These are phyloP conservation scores for Acipenser transmontanus DNA, from an alignment of 2,797 vertebrate species.

Conservation along the genomic window DNA sequence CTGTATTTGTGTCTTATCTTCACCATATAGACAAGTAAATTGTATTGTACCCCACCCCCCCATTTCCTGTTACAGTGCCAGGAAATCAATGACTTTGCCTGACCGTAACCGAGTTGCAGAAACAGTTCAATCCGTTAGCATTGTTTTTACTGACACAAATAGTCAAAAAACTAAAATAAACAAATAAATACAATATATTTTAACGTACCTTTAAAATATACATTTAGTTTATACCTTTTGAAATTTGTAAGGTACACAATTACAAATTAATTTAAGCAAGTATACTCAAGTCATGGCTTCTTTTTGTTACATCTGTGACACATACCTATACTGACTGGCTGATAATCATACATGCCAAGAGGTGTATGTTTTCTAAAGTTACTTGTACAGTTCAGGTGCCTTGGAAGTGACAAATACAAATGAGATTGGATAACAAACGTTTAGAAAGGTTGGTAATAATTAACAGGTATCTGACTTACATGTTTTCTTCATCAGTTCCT, in stretches of 20 bases:
- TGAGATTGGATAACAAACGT: background rate
- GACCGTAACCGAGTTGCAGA: slow-evolving; percentile 18
- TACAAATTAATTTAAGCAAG: background rate
- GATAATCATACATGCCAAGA: background rate
- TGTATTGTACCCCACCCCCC: slow-evolving; percentile 31
- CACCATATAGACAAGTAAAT: slow-evolving; percentile 21
- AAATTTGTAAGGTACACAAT: background rate
- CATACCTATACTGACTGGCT: background rate
- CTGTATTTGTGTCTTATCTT: slow-evolving; percentile 40
- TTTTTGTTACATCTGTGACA: background rate
- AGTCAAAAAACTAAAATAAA: slow-evolving; percentile 2
- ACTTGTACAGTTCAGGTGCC: background rate
- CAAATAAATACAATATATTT: background rate
- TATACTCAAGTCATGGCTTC: too few species aligned
- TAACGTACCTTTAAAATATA: background rate
- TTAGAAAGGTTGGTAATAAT: background rate
- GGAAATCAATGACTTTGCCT: slow-evolving; percentile 36
- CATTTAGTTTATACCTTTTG: background rate
- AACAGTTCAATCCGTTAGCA: slow-evolving; percentile 11
- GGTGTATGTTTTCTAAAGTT: background rate
- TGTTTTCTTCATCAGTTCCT: slow-evolving; percentile 52
- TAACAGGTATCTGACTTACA: slow-evolving; percentile 33
- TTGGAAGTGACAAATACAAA: background rate
- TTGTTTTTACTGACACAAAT: background rate
- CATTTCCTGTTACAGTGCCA: slow-evolving; percentile 55